Base-by-base conservation (phyloP, 2,888 invertebrate species). In the Ecliptopera silaceata region DNA sequence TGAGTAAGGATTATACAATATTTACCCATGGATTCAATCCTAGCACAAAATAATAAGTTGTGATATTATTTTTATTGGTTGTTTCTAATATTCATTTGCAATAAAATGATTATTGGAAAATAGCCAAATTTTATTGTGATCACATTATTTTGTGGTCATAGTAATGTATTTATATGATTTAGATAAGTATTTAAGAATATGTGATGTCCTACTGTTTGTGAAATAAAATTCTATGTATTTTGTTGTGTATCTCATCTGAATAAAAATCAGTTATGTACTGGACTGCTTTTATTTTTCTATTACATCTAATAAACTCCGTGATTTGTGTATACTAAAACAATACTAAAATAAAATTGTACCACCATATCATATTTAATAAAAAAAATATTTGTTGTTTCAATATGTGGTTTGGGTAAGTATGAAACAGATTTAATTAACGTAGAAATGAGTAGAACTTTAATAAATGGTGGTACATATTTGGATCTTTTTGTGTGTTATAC, bases 221-320 rank as follows among this genome's bases (percentile, higher is more conserved):
- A 39, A 18, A 18, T 5, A 39, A 39, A n/a, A 39, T 39, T 17
- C 3, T 38, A 17, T 10, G 17, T 38, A 18, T 39, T 18, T 15
- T 4, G 18, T 39, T n/a, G 11, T 39, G 2, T 39, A 39, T 36
- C 46, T 26, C 31, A 39, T 36, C 41, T 26, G 36, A 54, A 48
- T 54, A 54, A 47, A 54, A 46, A 36, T 38, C 13, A 36, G n/a
- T 36, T 43, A 11, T 22, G 29, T 29, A 26, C 36, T 36, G 20
- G 15, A 54, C 34, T 34, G 36, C 18, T 34, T 47, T 54, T 46
- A 42, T 42, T 47, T 47, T 13, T 15, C 12, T 15, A n/a, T 26
- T 17, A 29, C 38, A 17, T 6, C 6, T 13, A 13, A 6, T 34
- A 34, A 34, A 12, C 4, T 13, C 4, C 1, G 12, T 13, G 26